Conservation (phyloP, 2,113 vertebrate species). For the Psilopsiagon aurifrons region DNA sequence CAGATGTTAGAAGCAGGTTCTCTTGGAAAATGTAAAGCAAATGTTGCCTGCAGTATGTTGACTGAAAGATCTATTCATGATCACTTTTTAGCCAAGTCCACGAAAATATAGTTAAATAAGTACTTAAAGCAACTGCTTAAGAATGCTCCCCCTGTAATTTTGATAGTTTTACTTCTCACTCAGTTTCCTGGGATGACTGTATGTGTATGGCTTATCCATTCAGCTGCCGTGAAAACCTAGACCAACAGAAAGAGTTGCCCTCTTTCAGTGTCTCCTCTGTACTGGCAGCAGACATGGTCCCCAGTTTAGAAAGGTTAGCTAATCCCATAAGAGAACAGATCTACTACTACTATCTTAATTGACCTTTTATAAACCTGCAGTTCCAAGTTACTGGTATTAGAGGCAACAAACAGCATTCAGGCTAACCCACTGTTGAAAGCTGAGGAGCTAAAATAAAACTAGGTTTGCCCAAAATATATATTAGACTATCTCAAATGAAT, state of each 20-base stretch:
- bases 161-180: background rate
- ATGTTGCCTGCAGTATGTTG: background rate
- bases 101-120: background rate
- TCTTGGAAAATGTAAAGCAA: background rate
- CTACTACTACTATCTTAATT: background rate
- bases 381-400: background rate
- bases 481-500: background rate
- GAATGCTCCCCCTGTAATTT: fast-evolving
- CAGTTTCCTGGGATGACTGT: background rate
- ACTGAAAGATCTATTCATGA: background rate
- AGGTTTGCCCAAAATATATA: background rate
- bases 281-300: background rate
- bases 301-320: background rate
- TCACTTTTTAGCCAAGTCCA: background rate
- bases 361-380: background rate
- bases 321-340: background rate
- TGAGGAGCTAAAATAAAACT: background rate
- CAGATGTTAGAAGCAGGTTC: background rate
- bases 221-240: background rate
- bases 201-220: background rate
- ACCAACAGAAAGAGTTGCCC: background rate
- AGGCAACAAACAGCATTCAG: background rate
- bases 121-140: background rate
- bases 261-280: background rate
- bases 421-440: background rate